phyloP scores from a whole-genome alignment of 2,113 vertebrate genomes.

The Corythaeola cristata region DNA sequence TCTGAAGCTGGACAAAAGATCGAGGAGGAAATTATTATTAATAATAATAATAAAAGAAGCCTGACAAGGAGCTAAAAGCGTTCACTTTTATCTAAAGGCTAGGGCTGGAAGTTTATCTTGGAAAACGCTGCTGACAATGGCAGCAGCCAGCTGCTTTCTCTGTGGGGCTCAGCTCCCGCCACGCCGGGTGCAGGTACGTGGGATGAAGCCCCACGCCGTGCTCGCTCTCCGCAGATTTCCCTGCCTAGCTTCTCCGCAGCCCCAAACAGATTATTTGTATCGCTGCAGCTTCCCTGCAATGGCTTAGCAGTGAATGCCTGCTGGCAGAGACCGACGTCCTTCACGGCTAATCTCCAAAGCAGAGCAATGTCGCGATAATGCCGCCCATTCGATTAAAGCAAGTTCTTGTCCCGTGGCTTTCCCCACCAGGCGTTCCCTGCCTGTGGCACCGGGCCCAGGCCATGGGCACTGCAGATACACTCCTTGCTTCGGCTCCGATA shows the following conservation, averaged over 20 bases:
- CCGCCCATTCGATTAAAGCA: accelerated
- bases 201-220: accelerated
- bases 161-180: not conserved
- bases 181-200: accelerated
- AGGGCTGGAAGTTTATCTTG: not conserved
- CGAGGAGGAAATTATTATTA: not conserved
- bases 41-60: not conserved
- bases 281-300: not conserved
- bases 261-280: not conserved
- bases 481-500: not conserved
- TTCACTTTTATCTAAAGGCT: not conserved
- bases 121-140: not conserved
- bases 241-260: not conserved
- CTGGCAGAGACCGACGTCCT: not conserved
- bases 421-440: not conserved
- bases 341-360: not conserved
- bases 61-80: not conserved
- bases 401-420: not conserved
- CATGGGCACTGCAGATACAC: not conserved
- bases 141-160: not conserved
- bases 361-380: not conserved
- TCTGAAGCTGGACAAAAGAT: not conserved
- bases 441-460: not conserved
- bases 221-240: not conserved
- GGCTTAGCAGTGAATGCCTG: not conserved